Evolutionary conservation across 2,888 invertebrate genomes (phyloP).

Genomic region (Phasia obesa): DNA sequence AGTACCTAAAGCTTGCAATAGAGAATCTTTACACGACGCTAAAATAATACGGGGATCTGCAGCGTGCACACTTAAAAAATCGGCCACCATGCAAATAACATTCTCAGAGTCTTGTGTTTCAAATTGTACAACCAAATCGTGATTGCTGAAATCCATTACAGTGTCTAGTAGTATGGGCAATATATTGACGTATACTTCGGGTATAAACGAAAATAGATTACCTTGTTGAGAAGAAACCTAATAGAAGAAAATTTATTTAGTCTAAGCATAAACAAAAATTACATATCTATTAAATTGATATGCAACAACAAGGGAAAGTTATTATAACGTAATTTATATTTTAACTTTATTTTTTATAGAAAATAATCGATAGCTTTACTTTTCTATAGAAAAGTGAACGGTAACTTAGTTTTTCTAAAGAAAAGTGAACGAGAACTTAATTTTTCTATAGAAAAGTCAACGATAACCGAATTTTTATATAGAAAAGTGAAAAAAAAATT

Average conservation of each 20-base stretch:
- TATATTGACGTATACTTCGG: slow-evolving; percentile 87
- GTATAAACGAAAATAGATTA: slow-evolving; percentile 86
- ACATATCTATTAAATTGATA: too few species aligned
- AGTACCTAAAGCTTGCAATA: slow-evolving; percentile 90
- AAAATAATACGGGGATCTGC: slow-evolving; percentile 89
- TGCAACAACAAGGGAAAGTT: too few species aligned
- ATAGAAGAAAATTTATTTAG: background rate
- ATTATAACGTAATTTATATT: background rate
- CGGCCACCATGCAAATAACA: slow-evolving; percentile 86
- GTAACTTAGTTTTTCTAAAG: background rate
- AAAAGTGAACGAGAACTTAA: background rate
- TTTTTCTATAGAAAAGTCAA: background rate
- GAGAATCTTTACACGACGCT: slow-evolving; percentile 89
- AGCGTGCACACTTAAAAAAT: slow-evolving; percentile 89
- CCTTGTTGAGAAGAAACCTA: slow-evolving; percentile 84
- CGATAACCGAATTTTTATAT: background rate
- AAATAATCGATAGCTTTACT: background rate
- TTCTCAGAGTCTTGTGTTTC: slow-evolving; percentile 84
- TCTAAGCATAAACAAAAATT: too few species aligned
- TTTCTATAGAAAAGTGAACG: background rate
- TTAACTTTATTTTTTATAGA: background rate
- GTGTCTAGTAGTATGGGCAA: slow-evolving; percentile 81
- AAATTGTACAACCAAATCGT: slow-evolving; percentile 80
- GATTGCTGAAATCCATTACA: slow-evolving; percentile 82
- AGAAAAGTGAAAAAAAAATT: background rate